phyloP scores from a whole-genome alignment of 53 echinoderm and acorn worm species.

The Holothuria leucospilota region DNA sequence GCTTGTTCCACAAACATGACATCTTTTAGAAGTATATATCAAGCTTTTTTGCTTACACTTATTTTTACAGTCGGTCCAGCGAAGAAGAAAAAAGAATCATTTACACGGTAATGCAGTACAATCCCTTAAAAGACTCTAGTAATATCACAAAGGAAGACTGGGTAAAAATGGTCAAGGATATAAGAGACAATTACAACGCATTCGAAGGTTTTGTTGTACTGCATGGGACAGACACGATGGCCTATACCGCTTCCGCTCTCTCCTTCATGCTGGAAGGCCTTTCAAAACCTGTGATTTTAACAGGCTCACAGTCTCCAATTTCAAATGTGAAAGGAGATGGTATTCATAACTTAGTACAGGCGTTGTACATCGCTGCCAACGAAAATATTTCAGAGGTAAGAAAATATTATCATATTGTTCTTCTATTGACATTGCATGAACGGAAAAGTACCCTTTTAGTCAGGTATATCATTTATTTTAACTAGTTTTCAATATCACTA shows the following conservation, averaged over 20 bases:
- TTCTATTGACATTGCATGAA: too few species aligned
- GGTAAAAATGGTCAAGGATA: conserved; percentile 10
- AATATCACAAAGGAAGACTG: conserved; percentile 41
- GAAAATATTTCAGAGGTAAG: neutral
- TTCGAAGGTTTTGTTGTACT: conserved; percentile 56
- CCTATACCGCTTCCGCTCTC: conserved; percentile 56
- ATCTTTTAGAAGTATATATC: too few species aligned
- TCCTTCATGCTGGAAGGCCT: conserved; percentile 61
- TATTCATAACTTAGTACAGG: conserved; percentile 5
- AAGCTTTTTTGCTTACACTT: too few species aligned
- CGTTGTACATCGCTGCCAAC: conserved; percentile 32
- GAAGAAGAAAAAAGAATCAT: neutral
- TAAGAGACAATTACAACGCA: conserved; percentile 13
- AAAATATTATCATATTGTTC: too few species aligned
- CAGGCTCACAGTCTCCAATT: conserved; percentile 48
- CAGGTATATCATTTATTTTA: too few species aligned
- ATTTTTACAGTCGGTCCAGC: too few species aligned
- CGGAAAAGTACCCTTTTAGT: too few species aligned
- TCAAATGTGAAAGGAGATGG: conserved; percentile 34
- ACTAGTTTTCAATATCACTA: too few species aligned
- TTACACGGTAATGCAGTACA: neutral
- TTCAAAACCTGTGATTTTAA: conserved; percentile 53
- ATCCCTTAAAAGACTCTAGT: conserved; percentile 46
- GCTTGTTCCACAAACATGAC: too few species aligned
- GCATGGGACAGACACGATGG: conserved; percentile 63